Conservation (phyloP, 2,888 invertebrate species). For the Euplagia quadripunctaria region DNA sequence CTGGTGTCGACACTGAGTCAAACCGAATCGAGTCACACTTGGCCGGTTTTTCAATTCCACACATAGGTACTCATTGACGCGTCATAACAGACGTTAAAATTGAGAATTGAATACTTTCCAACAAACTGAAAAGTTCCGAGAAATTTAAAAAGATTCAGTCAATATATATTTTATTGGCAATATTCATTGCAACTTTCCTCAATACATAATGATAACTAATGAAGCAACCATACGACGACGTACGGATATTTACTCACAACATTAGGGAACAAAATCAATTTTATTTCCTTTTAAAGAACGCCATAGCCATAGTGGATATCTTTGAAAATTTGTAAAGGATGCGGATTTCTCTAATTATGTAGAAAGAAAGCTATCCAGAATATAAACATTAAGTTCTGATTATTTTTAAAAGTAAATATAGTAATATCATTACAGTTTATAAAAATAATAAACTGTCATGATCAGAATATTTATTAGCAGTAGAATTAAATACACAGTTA, state of each 20-base stretch:
- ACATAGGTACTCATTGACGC: neutral
- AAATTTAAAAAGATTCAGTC: no score
- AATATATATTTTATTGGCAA: no score
- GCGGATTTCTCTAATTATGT: neutral
- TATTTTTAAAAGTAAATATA: neutral
- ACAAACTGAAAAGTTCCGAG: no score
- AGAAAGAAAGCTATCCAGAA: neutral
- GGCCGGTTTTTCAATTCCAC: neutral
- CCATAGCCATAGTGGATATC: neutral
- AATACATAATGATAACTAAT: neutral
- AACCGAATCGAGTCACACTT: neutral
- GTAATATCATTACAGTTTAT: no score
- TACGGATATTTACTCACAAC: neutral
- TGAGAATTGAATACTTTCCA: neutral
- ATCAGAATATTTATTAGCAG: neutral
- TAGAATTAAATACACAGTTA: neutral
- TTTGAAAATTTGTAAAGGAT: no score
- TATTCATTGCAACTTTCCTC: neutral
- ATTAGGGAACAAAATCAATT: neutral
- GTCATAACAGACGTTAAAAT: neutral
- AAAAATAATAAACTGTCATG: no score
- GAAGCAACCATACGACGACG: neutral
- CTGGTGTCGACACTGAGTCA: no score
- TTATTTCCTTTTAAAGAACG: no score
- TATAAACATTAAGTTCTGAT: neutral